Evolutionary conservation across 2,113 vertebrate genomes (phyloP).

Genomic region (Mobula birostris): DNA sequence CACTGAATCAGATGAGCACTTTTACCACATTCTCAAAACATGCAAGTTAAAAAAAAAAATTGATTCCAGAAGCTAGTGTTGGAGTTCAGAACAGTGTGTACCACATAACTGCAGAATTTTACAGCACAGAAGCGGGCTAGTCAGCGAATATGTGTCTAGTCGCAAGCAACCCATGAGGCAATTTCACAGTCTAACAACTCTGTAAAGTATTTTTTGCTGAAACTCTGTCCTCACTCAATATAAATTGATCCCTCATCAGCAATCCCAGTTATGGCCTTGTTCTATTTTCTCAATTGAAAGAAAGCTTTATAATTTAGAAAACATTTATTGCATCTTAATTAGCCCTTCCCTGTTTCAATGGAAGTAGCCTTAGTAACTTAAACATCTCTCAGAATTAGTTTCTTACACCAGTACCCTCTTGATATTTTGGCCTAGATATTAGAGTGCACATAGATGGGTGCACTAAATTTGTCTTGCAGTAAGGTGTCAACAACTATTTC

Average conservation of each 20-base stretch:
- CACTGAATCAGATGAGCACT: too few relatives aligned
- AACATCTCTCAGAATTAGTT: background rate
- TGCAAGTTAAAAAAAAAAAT: background rate
- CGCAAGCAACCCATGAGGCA: background rate
- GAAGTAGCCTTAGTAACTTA: background rate
- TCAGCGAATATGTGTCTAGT: background rate
- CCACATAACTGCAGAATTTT: background rate
- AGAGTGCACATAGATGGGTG: too few relatives aligned
- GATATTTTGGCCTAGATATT: background rate
- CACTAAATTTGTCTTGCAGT: background rate
- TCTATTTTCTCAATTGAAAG: background rate
- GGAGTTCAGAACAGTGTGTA: background rate
- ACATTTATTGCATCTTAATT: background rate
- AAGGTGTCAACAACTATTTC: background rate
- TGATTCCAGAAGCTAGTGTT: background rate
- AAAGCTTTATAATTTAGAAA: background rate
- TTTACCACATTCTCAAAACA: background rate
- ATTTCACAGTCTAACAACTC: background rate
- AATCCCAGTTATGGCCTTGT: background rate
- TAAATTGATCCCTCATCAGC: background rate
- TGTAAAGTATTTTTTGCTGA: background rate
- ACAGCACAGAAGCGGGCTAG: background rate
- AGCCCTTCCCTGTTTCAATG: background rate
- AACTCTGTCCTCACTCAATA: background rate
- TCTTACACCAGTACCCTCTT: background rate